Percentiles rank a stretch among this genome's conserved stretches.
These are phyloP conservation scores for Drepana falcataria DNA, from an alignment of 2,888 invertebrate genomes.

Conservation along the genomic window DNA sequence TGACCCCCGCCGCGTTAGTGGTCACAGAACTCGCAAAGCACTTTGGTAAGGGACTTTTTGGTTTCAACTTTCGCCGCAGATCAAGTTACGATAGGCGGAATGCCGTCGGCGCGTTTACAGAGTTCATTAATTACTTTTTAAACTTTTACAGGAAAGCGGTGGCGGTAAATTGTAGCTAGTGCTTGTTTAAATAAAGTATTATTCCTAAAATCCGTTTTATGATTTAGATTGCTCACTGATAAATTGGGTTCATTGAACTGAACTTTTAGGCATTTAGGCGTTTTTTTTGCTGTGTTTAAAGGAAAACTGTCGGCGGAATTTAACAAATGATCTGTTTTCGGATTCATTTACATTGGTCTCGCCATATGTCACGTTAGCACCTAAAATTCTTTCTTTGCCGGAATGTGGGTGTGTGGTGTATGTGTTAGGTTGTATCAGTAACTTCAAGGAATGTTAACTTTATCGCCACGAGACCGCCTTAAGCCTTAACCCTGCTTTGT, in stretches of 20 bases:
- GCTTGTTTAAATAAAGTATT: slow-evolving; percentile 7
- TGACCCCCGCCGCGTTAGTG: slow-evolving; percentile 31
- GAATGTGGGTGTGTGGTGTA: too few relatives aligned
- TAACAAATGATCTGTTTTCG: too few relatives aligned
- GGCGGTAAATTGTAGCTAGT: slow-evolving; percentile 17
- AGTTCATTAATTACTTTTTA: slow-evolving; percentile 66
- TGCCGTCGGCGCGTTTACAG: slow-evolving; percentile 31
- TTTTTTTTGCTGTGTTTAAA: too few relatives aligned
- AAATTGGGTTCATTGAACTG: not conserved
- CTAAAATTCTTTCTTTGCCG: too few relatives aligned
- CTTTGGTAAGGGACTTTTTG: slow-evolving; percentile 11
- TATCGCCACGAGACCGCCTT: too few relatives aligned
- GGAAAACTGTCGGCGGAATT: too few relatives aligned
- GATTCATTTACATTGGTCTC: too few relatives aligned
- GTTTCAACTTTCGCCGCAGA: slow-evolving; percentile 18
- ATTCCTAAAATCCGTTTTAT: not conserved
- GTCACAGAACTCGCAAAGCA: slow-evolving; percentile 14
- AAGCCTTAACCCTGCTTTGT: too few relatives aligned
- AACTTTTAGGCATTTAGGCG: too few relatives aligned
- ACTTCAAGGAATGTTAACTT: too few relatives aligned
- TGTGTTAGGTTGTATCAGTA: too few relatives aligned
- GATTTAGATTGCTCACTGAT: not conserved
- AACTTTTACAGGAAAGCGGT: slow-evolving; percentile 43
- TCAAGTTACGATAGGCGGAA: slow-evolving; percentile 19
- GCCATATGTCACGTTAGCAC: too few relatives aligned